phyloP scores from a whole-genome alignment of 1,140 invertebrate species.

The Bemisia tabaci region DNA sequence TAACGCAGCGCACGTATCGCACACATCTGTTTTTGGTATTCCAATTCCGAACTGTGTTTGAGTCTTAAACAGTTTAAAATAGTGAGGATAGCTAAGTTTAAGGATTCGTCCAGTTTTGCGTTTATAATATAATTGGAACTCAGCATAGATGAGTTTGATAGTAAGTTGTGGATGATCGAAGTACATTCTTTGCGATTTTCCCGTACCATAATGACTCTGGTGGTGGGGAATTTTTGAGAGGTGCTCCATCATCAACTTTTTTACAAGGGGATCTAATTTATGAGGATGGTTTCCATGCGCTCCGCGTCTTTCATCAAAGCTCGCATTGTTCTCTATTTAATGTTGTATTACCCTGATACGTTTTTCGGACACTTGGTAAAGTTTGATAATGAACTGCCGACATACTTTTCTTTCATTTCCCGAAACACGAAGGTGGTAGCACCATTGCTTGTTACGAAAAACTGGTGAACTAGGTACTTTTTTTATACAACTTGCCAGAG shows the following conservation, averaged over 20 bases:
- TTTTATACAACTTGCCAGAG: too few species aligned
- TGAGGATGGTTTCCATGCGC: neutral
- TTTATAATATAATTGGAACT: neutral
- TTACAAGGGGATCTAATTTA: neutral
- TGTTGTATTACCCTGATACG: too few species aligned
- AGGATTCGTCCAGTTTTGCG: neutral
- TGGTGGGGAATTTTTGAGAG: neutral
- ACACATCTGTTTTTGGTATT: neutral
- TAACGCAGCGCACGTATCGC: neutral
- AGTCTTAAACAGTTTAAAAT: neutral
- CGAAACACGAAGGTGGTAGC: too few species aligned
- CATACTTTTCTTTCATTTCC: too few species aligned
- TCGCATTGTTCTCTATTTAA: too few species aligned
- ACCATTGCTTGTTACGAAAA: too few species aligned
- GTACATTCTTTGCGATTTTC: neutral
- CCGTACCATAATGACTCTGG: neutral
- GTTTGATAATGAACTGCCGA: too few species aligned
- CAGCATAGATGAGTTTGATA: neutral
- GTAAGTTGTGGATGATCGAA: neutral
- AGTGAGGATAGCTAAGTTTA: neutral
- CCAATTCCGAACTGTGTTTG: neutral
- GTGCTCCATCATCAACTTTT: slow-evolving; percentile 4
- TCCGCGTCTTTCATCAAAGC: neutral
- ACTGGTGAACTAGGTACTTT: too few species aligned
- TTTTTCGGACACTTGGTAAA: too few species aligned